Percentiles rank a stretch among this genome's conserved stretches.
These are phyloP conservation scores for Wiebesia pumilae DNA, from an alignment of 1,140 invertebrate species.

Conservation along the genomic window DNA sequence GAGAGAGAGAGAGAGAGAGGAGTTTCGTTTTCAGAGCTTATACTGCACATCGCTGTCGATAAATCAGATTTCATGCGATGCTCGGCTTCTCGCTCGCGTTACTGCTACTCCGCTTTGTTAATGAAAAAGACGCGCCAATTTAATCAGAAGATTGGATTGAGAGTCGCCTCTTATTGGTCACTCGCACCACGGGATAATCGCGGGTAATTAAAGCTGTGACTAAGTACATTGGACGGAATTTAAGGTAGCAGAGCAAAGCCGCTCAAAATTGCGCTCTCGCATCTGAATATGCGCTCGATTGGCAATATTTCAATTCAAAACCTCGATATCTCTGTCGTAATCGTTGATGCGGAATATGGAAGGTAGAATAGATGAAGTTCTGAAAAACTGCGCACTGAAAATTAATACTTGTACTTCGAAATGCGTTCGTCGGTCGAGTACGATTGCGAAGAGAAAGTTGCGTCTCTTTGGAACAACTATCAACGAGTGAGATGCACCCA, in stretches of 20 bases:
- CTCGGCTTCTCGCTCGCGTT: not conserved
- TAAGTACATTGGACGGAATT: not conserved
- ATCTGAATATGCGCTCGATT: not conserved
- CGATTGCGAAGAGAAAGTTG: too few relatives aligned
- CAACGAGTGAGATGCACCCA: too few relatives aligned
- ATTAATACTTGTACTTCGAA: too few relatives aligned
- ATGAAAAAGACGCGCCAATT: conserved; percentile 29
- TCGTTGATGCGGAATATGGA: not conserved
- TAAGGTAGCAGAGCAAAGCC: not conserved
- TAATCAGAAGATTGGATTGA: conserved; percentile 26
- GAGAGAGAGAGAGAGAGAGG: not conserved
- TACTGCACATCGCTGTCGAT: conserved; percentile 20
- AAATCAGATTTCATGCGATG: conserved; percentile 35
- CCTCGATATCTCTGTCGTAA: too few relatives aligned
- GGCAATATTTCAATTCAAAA: not conserved
- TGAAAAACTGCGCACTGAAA: too few relatives aligned
- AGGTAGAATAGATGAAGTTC: not conserved
- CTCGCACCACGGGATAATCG: not conserved
- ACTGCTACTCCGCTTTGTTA: conserved; percentile 40
- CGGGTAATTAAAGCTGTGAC: not conserved
- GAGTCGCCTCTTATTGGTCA: too few relatives aligned
- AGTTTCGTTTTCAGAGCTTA: not conserved
- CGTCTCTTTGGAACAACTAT: too few relatives aligned
- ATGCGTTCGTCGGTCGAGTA: too few relatives aligned
- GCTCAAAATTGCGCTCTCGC: not conserved